These are phyloP conservation scores for Numenius arquata DNA, from an alignment of 2,113 vertebrate genomes.

Conservation along the genomic window DNA sequence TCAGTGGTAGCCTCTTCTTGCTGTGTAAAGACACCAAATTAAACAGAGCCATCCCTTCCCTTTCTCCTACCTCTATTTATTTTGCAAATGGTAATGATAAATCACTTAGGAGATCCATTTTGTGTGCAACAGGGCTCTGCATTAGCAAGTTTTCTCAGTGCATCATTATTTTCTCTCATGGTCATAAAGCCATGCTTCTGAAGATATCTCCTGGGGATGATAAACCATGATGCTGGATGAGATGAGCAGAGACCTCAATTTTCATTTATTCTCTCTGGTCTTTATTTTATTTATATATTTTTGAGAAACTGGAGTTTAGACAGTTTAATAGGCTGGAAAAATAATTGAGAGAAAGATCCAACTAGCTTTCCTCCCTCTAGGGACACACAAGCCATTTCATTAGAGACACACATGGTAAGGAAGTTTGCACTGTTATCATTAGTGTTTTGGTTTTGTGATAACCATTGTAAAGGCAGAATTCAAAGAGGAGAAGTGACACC, in stretches of 20 bases:
- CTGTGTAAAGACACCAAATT: background rate
- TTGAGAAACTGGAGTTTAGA: conserved; percentile 4
- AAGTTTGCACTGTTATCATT: background rate
- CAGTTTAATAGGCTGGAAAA: conserved; percentile 66
- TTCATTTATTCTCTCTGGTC: background rate
- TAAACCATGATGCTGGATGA: background rate
- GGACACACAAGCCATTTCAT: background rate
- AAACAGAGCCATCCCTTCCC: background rate
- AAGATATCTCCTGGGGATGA: background rate
- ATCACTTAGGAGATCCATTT: background rate
- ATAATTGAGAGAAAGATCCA: conserved; percentile 57
- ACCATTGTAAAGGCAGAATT: background rate
- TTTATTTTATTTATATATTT: conserved; percentile 20
- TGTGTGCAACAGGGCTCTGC: background rate
- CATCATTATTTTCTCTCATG: background rate
- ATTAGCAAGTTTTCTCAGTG: background rate
- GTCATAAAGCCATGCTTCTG: background rate
- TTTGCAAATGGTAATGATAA: background rate
- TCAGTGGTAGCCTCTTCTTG: background rate
- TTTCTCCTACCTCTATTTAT: background rate
- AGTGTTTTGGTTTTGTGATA: background rate
- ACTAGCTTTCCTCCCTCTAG: background rate
- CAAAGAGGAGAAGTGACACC: background rate
- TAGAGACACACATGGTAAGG: background rate
- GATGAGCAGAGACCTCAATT: background rate